Conservation (phyloP, 2,113 vertebrate species). For the Nycticryphes semicollaris region DNA sequence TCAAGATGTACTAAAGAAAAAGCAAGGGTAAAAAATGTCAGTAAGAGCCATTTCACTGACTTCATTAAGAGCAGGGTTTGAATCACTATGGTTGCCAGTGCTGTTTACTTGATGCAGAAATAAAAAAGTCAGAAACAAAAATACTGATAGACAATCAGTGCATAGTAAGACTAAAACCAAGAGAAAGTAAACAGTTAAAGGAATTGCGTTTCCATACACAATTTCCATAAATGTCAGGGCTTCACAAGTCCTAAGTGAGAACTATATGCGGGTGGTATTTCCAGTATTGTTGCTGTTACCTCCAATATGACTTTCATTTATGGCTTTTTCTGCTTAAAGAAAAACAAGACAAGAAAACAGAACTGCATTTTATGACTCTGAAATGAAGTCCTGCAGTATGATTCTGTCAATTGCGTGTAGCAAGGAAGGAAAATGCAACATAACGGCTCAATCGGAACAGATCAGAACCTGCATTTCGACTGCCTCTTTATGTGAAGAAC, state of each 20-base stretch:
- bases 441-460: neutral
- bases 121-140: neutral
- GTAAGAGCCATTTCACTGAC: neutral
- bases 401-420: neutral
- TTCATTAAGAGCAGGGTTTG: neutral
- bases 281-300: neutral
- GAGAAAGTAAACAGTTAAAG: neutral
- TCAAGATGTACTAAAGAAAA: neutral
- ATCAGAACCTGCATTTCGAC: neutral
- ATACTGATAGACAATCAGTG: neutral
- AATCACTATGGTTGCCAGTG: neutral
- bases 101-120: neutral
- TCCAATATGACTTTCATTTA: neutral
- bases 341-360: neutral
- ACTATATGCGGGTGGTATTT: neutral
- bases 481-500: neutral
- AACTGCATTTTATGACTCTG: neutral
- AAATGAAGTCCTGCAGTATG: neutral
- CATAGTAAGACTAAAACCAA: neutral
- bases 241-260: neutral
- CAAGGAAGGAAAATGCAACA: neutral
- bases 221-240: neutral
- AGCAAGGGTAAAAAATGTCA: neutral
- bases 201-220: neutral
- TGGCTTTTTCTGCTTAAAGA: neutral